Evolutionary conservation across 2,888 invertebrate species (phyloP), one percentile per base, ranked within the genome.

Genomic region (Amblyjoppa fuscipennis): DNA sequence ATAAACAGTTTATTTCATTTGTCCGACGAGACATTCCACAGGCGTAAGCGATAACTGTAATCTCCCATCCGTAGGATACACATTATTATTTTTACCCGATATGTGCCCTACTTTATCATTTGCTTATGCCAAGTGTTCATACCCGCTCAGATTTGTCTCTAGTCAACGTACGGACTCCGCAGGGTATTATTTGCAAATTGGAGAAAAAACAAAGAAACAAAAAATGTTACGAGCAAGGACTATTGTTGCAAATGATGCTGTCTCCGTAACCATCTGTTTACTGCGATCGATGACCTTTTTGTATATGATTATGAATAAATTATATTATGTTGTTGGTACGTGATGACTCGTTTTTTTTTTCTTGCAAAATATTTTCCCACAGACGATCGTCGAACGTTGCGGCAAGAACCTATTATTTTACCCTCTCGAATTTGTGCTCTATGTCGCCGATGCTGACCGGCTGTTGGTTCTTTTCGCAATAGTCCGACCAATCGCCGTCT

Each of bases 401-500:
- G 16, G 31, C 45, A 31, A 68, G 6, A 28, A 31, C 16, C 6
- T 20, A 84, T 95, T 95, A 97, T 93, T 97, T 97, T 5, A 97
- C 95, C 94, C 96, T 97, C 61, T 97, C 94, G 94, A 98, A 98
- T 91, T 96, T 96, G 91, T 97, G 96, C 90, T 97, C 96, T 77
- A 98, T 95, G 89, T 98, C 98, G 91, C 97, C 98, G 85, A 99
- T 95, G 7, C 97, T 97, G 51, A 99, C 97, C 0, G 98, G 96
- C 51, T 96, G 96, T 68, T 97, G 96, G 71, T 96, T 96, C 92
- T 97, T 98, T 90, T 98, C 98, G 94, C 99, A 99, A 94, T 98
- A 99, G 87, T 99, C 99, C 0, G 96, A 98, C 99, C 99, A 99
- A 94, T 99, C 98, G 91, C 97, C 97, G 90, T 98, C 98, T 49